phyloP scores from a whole-genome alignment of 2,888 invertebrate species.

The Salpingus planirostris region DNA sequence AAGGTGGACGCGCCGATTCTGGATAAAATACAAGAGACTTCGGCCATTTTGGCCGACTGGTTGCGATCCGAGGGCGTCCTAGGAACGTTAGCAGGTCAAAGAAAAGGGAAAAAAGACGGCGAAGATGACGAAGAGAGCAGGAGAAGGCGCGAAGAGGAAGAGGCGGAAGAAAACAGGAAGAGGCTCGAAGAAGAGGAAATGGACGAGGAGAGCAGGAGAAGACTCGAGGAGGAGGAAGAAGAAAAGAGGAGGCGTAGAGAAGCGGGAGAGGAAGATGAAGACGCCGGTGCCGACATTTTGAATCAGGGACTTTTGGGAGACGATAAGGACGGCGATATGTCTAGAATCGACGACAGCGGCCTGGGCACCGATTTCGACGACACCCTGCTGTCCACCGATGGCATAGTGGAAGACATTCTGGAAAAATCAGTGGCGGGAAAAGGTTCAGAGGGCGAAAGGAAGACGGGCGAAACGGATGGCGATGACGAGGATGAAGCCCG shows the following conservation, averaged over 20 bases:
- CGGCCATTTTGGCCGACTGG: conserved; percentile 22
- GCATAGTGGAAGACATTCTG: too few relatives aligned
- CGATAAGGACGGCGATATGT: background rate
- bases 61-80: too few relatives aligned
- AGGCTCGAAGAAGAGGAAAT: background rate
- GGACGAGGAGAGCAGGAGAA: background rate
- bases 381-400: too few relatives aligned
- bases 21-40: conserved; percentile 27
- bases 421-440: too few relatives aligned
- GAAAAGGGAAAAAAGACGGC: conserved; percentile 1
- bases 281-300: conserved; percentile 3
- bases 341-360: too few relatives aligned
- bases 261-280: conserved; percentile 4
- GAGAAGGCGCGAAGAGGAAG: background rate
- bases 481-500: conserved; percentile 4
- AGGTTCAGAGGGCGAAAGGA: background rate
- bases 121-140: conserved; percentile 5
- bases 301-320: background rate
- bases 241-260: conserved; percentile 1
- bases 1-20: conserved; percentile 23
- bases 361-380: too few relatives aligned
- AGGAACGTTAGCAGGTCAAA: background rate
- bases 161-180: conserved; percentile 1
- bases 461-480: background rate
- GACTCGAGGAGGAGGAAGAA: background rate